phyloP scores from a whole-genome alignment of 2,113 vertebrate genomes.

The Callipepla squamata region DNA sequence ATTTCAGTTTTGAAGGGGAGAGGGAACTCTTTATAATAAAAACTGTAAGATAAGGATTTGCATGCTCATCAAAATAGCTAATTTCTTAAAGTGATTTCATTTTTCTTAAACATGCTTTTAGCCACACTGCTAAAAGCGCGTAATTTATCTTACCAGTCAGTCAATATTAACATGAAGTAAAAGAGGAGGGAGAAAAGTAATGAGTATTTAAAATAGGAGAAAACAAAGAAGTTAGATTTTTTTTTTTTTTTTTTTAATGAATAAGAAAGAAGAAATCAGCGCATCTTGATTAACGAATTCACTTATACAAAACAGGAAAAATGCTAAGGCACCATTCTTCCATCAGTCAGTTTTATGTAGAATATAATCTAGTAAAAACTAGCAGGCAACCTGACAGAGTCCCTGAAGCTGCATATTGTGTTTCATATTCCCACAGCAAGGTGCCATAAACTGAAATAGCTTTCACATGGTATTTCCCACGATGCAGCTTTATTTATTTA shows the following conservation, averaged over 20 bases:
- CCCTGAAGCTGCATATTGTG: not conserved
- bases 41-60: not conserved
- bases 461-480: rapidly evolving
- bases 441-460: not conserved
- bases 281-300: not conserved
- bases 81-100: not conserved
- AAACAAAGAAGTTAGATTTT: not conserved
- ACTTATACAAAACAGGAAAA: not conserved
- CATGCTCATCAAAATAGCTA: not conserved
- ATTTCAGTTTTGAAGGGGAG: not conserved
- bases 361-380: not conserved
- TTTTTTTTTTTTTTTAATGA: not conserved
- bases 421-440: not conserved
- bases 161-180: not conserved
- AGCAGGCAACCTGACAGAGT: not conserved
- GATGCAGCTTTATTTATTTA: not conserved
- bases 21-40: rapidly evolving
- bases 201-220: not conserved
- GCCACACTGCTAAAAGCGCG: not conserved
- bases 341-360: not conserved
- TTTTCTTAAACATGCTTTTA: not conserved
- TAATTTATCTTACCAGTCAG: not conserved
- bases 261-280: not conserved
- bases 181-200: rapidly evolving
- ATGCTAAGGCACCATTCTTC: not conserved